These are phyloP conservation scores for Drosophila prostipennis DNA, from an alignment of 2,888 invertebrate genomes.

Conservation along the genomic window DNA sequence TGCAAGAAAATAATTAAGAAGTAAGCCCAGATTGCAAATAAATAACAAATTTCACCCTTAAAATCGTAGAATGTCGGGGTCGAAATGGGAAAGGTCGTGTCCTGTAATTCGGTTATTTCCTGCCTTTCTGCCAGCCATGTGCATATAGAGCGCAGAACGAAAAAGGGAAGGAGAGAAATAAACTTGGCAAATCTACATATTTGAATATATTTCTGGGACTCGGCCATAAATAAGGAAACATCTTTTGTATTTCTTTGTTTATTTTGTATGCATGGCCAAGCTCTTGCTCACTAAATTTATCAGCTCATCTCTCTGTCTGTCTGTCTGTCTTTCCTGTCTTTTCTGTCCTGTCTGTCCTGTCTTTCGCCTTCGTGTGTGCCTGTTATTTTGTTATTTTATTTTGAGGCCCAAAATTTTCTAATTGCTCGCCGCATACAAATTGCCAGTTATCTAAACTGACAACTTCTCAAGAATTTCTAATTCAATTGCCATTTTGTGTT, in stretches of 20 bases:
- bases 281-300: constrained; percentile 36
- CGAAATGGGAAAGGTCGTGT: constrained; percentile 14
- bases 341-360: background rate
- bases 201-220: constrained; percentile 53
- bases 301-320: constrained; percentile 29
- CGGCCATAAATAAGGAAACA: constrained; percentile 66
- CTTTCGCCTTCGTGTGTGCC: constrained; percentile 11
- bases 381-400: constrained; percentile 43
- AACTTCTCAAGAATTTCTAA: constrained; percentile 31
- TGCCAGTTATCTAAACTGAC: constrained; percentile 54
- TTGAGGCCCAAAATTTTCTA: constrained; percentile 43
- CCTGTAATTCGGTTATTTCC: constrained; percentile 48
- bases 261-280: constrained; percentile 46
- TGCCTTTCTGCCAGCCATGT: constrained; percentile 12
- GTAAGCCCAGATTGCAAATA: constrained; percentile 45
- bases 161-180: constrained; percentile 27
- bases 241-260: constrained; percentile 52
- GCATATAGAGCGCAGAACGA: background rate
- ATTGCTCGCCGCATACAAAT: constrained; percentile 56
- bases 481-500: constrained; percentile 27
- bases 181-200: constrained; percentile 46
- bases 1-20: constrained; percentile 41
- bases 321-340: background rate
- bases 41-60: constrained; percentile 56
- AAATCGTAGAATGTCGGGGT: background rate